Conservation (phyloP, 2,888 invertebrate species). For the Caenorhabditis panamensis region DNA sequence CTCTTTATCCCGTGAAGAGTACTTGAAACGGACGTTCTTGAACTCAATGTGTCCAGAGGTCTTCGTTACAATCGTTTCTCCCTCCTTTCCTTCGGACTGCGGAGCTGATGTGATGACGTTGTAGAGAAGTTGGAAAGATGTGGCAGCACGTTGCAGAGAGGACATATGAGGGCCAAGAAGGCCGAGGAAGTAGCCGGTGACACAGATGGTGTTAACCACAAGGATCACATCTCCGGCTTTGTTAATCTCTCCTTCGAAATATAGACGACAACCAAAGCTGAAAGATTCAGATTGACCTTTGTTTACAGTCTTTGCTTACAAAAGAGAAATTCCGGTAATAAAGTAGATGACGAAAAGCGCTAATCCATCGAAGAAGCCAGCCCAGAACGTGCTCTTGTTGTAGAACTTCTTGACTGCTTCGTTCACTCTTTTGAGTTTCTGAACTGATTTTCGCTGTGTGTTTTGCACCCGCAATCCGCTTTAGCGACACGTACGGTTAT, state of each 20-base stretch:
- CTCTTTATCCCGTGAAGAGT: slow-evolving; percentile 65
- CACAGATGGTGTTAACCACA: slow-evolving; percentile 66
- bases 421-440: slow-evolving; percentile 51
- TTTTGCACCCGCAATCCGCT: neutral
- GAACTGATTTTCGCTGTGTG: slow-evolving; percentile 6
- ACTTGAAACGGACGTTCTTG: slow-evolving; percentile 74
- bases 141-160: slow-evolving; percentile 53
- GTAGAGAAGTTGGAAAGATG: slow-evolving; percentile 39
- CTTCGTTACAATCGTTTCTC: slow-evolving; percentile 36
- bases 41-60: slow-evolving; percentile 69
- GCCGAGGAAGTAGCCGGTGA: slow-evolving; percentile 68
- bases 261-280: slow-evolving; percentile 62
- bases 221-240: slow-evolving; percentile 68
- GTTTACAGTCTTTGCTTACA: slow-evolving; percentile 42
- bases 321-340: slow-evolving; percentile 66
- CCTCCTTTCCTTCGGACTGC: slow-evolving; percentile 38
- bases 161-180: slow-evolving; percentile 68
- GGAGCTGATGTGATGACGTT: slow-evolving; percentile 36
- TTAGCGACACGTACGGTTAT: slow-evolving; percentile 52
- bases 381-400: slow-evolving; percentile 62
- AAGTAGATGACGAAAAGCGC: slow-evolving; percentile 65
- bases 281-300: slow-evolving; percentile 12
- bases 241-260: slow-evolving; percentile 61
- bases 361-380: slow-evolving; percentile 70
- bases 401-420: slow-evolving; percentile 46